Evolutionary conservation across 2,797 vertebrate species (phyloP).

Genomic region (Tolypeutes matacus): DNA sequence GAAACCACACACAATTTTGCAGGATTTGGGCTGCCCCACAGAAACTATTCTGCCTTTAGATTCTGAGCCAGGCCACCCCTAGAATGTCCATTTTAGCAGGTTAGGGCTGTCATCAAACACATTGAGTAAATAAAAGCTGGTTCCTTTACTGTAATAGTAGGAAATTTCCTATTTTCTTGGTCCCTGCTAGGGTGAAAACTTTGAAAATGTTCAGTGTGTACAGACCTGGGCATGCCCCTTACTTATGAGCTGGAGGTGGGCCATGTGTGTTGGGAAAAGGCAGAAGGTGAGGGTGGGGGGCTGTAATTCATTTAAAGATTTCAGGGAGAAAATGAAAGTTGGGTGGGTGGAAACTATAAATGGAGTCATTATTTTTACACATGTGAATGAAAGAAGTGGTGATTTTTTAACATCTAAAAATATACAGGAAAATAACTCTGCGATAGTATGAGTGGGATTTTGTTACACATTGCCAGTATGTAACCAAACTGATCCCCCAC

Average conservation of each 20-base stretch:
- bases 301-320: not conserved
- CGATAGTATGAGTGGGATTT: not conserved
- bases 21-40: constrained; percentile 18
- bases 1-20: constrained; percentile 26
- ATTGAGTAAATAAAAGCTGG: constrained; percentile 13
- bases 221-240: not conserved
- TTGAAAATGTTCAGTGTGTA: not conserved
- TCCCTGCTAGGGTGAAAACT: not conserved
- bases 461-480: not conserved
- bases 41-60: constrained; percentile 19
- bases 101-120: not conserved
- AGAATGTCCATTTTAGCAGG: not conserved
- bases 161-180: not conserved
- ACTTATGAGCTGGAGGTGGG: not conserved
- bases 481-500: not conserved
- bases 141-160: not conserved
- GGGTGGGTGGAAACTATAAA: not conserved
- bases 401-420: not conserved
- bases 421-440: not conserved
- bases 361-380: not conserved
- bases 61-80: not conserved
- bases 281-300: not conserved
- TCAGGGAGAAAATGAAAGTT: not conserved
- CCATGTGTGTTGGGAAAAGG: not conserved
- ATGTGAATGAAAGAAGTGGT: not conserved